Conservation (phyloP, 2,113 vertebrate species). For the Arizona elegans region DNA sequence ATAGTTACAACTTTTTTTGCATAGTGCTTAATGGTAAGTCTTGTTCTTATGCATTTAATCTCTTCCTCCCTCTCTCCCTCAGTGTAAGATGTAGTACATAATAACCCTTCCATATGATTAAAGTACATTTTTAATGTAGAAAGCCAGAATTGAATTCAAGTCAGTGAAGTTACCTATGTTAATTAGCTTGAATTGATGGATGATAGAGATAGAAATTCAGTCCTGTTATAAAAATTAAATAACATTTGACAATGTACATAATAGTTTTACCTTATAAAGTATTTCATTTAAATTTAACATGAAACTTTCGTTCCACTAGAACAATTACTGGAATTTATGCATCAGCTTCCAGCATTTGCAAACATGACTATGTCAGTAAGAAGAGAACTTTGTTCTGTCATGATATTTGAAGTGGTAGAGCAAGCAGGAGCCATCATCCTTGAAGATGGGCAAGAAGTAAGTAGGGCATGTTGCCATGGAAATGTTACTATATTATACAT, state of each 20-base stretch:
- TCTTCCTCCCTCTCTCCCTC: neutral
- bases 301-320: slow-evolving; percentile 70
- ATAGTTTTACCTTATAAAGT: neutral
- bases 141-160: neutral
- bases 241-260: neutral
- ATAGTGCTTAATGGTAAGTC: neutral
- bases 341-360: slow-evolving; percentile 93
- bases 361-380: slow-evolving; percentile 99
- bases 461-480: slow-evolving; percentile 16
- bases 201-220: neutral
- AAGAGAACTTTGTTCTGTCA: slow-evolving; percentile 91
- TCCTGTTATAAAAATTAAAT: neutral
- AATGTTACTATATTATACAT: neutral
- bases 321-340: slow-evolving; percentile 95
- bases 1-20: neutral
- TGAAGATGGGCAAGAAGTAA: slow-evolving; percentile 88
- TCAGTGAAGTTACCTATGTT: neutral
- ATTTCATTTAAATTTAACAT: neutral
- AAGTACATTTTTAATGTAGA: neutral
- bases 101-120: neutral
- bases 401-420: slow-evolving; percentile 96
- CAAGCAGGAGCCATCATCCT: slow-evolving; percentile 88
- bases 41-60: neutral
- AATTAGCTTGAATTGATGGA: neutral
- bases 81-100: neutral